Base-by-base conservation (phyloP, 1,140 invertebrate species). In the Arion vulgaris region DNA sequence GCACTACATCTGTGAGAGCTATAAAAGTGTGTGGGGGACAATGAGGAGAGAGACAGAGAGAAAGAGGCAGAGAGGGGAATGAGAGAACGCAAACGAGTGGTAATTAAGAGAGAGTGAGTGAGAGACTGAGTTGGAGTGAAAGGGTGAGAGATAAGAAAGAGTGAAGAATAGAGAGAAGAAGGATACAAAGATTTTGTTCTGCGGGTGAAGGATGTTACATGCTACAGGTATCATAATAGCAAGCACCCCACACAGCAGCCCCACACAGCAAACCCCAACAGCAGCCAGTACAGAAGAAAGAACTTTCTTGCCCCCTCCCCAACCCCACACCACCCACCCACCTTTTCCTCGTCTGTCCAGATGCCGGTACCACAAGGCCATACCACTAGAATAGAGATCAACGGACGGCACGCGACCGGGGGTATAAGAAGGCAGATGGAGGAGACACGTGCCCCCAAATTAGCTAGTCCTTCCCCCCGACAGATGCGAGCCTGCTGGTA, bases 321-420 rank as follows among this genome's bases (percentile, higher is more conserved):
- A n/a, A n/a, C n/a, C n/a, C n/a, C n/a, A n/a, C n/a, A n/a, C n/a
- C n/a, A n/a, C 41, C 41, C 15, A 45, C 41, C 41, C 41, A 5
- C 41, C 5, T 7, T 45, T 45, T 45, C 15, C 15, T 45, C 41
- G n/a, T n/a, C n/a, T 7, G 51, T 13, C 45, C 28, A 32, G 53
- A 34, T 32, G 45, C 11, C 5, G 19, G 32, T n/a, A n/a, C 9
- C 0, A 26, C 5, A 13, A 49, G 74, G 38, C 28, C 38, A 28
- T 34, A 34, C 11, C 9, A 15, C 15, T 15, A 57, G 23, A 23
- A 28, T 7, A 4, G 9, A 38, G 71, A 73, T 73, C 71, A 73
- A 15, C 71, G 34, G 23, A 38, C 77, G 77, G 77, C 77, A 79
- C 77, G 77, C 77, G 77, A 79, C 77, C 77, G 68, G 62, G 57